phyloP scores from a whole-genome alignment of 2,113 vertebrate genomes.

The Alosa alosa region DNA sequence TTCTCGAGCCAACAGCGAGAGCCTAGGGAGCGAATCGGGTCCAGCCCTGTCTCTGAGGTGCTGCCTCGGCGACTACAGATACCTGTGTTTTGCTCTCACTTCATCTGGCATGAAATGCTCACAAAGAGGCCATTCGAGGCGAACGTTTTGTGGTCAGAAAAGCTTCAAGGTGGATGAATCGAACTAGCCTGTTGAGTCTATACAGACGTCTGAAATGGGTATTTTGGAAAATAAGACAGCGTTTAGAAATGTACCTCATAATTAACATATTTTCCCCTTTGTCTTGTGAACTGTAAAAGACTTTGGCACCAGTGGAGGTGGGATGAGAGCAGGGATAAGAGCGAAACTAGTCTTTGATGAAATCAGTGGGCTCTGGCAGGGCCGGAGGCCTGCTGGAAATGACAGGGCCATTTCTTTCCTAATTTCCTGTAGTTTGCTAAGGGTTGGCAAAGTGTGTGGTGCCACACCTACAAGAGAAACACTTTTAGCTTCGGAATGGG shows the following conservation, averaged over 20 bases:
- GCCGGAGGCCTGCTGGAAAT: neutral
- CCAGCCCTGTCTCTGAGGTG: neutral
- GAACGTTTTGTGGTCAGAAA: neutral
- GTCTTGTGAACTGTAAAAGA: neutral
- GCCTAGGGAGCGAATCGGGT: conserved; percentile 6
- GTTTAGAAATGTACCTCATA: neutral
- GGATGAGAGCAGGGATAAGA: neutral
- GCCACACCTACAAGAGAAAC: neutral
- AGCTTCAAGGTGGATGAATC: neutral
- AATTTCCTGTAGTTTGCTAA: conserved; percentile 4
- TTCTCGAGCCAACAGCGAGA: neutral
- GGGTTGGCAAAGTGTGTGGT: neutral
- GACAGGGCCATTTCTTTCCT: neutral
- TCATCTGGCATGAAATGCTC: neutral
- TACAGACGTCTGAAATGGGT: neutral
- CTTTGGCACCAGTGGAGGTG: neutral
- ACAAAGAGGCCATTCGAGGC: neutral
- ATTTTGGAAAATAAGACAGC: conserved; percentile 5
- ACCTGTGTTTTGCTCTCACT: neutral
- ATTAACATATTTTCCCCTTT: neutral
- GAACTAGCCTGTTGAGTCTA: neutral
- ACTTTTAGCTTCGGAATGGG: neutral
- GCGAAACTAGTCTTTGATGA: neutral
- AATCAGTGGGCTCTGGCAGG: neutral
- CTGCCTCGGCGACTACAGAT: neutral